Evolutionary conservation across 2,888 invertebrate species (phyloP), one percentile per base, ranked within the genome.

Genomic region (Cosmorhoe ocellata): DNA sequence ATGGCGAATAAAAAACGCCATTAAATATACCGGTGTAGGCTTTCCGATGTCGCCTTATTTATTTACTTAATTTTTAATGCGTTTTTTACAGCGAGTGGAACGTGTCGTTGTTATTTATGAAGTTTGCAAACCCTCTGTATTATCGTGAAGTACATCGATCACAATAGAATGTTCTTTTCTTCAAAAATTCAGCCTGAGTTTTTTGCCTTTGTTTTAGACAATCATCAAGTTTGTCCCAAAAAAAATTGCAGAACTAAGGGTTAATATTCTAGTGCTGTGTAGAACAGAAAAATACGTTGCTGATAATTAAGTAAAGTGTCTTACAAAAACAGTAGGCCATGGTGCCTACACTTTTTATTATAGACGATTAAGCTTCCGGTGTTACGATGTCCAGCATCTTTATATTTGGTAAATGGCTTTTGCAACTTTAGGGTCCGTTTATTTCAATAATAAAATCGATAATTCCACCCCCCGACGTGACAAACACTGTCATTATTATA

Each of bases 1-100:
- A 69, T 57, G 59, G 59, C 62, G 63, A 68, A 73, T 71, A 71
- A 71, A 61, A 72, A 71, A 71, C 51, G 60, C 65, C 64, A 69
- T 71, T 69, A 74, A 66, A 67, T 71, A 71, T 67, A 71, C 64
- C 69, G 66, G 53, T 63, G 68, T 60, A 55, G 58, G 62, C 56
- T 57, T 42, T 32, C 59, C 51, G 52, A 58, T 48, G 56, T 56
- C 51, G 36, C 39, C 45, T 36, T 52, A 54, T 58, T 57, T 59
- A 58, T 52, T 62, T 55, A 47, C 54, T 55, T 59, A 62, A 62
- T 59, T 59, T 58, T 59, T 55, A 56, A 59, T 54, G 58, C 33
- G 42, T 45, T 42, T 58, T 62, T 59, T 56, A 56, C 51, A 45
- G 45, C 51, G 44, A 47, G 47, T 52, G 50, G 24, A 42, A 55